Base-by-base conservation (phyloP, 1,140 invertebrate species). In the Drosophila aff. region DNA sequence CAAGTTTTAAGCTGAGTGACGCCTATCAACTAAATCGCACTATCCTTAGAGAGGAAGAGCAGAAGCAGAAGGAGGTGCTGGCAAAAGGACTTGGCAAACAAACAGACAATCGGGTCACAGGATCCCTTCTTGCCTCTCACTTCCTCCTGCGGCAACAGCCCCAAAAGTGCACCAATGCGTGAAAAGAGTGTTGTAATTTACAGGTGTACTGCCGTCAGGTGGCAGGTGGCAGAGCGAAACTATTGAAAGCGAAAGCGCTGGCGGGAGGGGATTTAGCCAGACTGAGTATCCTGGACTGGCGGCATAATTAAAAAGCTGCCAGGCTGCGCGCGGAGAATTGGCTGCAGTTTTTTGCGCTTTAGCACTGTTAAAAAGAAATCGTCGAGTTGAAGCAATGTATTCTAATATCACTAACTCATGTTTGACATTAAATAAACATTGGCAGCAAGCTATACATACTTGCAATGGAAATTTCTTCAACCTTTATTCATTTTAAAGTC, bases 121-220 rank as follows among this genome's bases (percentile, higher is more conserved):
- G 50, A 66, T 66, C 79, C 65, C 68, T 69, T 71, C 55, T 18
- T 52, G 50, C 50, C 50, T 52, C 50, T 52, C 40, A 43, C 41
- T 36, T 40, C 49, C 46, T 28, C 61, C 57, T 21, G 21, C 28
- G 23, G 41, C 55, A 67, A 40, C 62, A 85, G 58, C 63, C 84
- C 71, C 11, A 81, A 79, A 89, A 89, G 85, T 90, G 84, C 84
- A 90, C 78, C 74, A 79, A 73, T 66, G 78, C 85, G 85, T 89
- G 84, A 89, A 89, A 90, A 81, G 71, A 76, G 81, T 90, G 69
- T 81, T 79, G 84, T 90, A 85, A 90, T 84, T 89, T 90, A 90
- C 85, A 85, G 78, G 58, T 72, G 46, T 61, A 57, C 69, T 43
- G 38, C 23, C 41, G 68, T 26, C 53, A 53, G 7, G 28, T 60